Evolutionary conservation across 2,797 vertebrate species (phyloP).

Genomic region (Siniperca undulata): DNA sequence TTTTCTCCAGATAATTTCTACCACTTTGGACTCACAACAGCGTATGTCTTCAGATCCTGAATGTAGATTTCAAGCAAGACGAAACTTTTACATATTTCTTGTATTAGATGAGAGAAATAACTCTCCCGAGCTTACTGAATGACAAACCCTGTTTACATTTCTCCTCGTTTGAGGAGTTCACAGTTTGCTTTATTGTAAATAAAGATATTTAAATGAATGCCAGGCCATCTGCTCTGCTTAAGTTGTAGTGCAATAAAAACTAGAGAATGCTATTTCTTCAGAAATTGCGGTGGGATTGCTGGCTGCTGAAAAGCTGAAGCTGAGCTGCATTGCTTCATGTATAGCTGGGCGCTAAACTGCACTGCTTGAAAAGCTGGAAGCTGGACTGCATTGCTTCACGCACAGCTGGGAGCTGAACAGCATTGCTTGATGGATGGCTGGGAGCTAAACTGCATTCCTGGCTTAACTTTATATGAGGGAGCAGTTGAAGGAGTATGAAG

Average conservation of each 20-base stretch:
- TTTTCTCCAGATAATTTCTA: slow-evolving; percentile 41
- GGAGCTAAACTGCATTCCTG: slow-evolving; percentile 2
- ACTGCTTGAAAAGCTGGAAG: neutral
- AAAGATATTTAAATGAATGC: slow-evolving; percentile 86
- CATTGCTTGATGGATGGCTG: neutral
- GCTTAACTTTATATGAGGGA: neutral
- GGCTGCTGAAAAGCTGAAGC: slow-evolving; percentile 6
- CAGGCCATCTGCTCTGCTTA: slow-evolving; percentile 90
- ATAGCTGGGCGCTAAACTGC: neutral
- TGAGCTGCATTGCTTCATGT: neutral
- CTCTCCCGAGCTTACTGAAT: slow-evolving; percentile 77
- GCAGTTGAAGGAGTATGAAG: neutral
- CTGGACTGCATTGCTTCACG: neutral
- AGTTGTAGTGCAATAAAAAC: slow-evolving; percentile 87
- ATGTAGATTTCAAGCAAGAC: slow-evolving; percentile 76
- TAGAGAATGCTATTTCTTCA: slow-evolving; percentile 19
- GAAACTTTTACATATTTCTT: slow-evolving; percentile 75
- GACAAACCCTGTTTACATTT: slow-evolving; percentile 90
- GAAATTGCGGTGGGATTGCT: slow-evolving; percentile 27
- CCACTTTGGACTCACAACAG: slow-evolving; percentile 56
- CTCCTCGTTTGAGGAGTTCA: slow-evolving; percentile 82
- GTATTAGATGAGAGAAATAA: slow-evolving; percentile 63
- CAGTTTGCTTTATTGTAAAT: slow-evolving; percentile 89
- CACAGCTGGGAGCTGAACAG: slow-evolving; percentile 8
- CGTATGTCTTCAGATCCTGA: slow-evolving; percentile 76